A percentile compares a stretch with the other conserved stretches of the same genome.
phyloP scores from a whole-genome alignment of 2,113 vertebrate species.

The Morone chrysops region DNA sequence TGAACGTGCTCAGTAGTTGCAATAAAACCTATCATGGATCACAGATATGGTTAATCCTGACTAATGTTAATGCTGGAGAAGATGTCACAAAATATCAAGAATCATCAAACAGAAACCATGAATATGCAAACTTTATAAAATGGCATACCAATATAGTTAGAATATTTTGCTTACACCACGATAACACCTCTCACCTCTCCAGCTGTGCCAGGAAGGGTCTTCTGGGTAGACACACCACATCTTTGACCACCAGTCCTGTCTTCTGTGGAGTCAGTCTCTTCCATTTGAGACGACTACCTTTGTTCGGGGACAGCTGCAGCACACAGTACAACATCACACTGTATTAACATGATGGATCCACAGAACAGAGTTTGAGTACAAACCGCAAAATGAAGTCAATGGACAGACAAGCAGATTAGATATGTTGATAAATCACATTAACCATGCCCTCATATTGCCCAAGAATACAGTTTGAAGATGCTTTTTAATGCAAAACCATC shows the following conservation, averaged over 20 bases:
- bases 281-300: constrained; percentile 57
- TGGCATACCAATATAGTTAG: not conserved
- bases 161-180: not conserved
- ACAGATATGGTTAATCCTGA: no score
- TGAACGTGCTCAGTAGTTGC: not conserved
- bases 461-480: not conserved
- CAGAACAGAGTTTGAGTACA: not conserved
- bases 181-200: constrained; percentile 55
- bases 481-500: not conserved
- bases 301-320: constrained; percentile 27
- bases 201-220: constrained; percentile 42
- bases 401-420: not conserved
- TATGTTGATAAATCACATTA: not conserved
- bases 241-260: constrained; percentile 72
- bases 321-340: not conserved
- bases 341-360: not conserved
- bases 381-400: not conserved
- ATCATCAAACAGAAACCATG: no score
- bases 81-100: no score
- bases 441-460: not conserved
- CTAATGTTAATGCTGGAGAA: no score
- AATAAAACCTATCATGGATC: no score
- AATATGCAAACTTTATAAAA: not conserved
- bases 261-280: constrained; percentile 44
- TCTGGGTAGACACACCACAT: constrained; percentile 73